These are phyloP conservation scores for Ormyrus nitidulus DNA, from an alignment of 2,888 invertebrate species.

Conservation along the genomic window DNA sequence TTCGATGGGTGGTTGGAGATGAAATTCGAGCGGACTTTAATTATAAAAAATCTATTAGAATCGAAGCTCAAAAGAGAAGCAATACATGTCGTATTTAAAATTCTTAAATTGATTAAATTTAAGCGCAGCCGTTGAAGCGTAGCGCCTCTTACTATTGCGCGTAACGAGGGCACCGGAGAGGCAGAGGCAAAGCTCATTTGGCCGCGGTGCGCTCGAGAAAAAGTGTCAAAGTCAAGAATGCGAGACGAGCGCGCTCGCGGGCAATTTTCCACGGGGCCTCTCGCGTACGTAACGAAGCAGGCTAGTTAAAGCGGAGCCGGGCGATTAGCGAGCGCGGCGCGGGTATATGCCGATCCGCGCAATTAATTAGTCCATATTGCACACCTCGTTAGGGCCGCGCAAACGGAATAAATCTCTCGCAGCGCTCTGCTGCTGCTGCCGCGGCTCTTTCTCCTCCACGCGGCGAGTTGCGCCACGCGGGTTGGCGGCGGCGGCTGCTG, in stretches of 20 bases:
- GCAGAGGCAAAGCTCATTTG: slow-evolving; percentile 1
- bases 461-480: slow-evolving; percentile 9
- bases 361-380: slow-evolving; percentile 63
- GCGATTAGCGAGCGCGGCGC: not conserved
- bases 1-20: too few relatives aligned
- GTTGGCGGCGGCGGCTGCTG: too few relatives aligned
- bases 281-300: not conserved
- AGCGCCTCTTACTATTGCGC: not conserved
- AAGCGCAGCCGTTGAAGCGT: not conserved
- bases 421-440: not conserved
- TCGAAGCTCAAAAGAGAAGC: too few relatives aligned
- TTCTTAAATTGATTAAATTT: too few relatives aligned
- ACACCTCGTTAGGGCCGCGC: slow-evolving; percentile 63
- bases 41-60: too few relatives aligned
- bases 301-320: not conserved
- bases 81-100: too few relatives aligned
- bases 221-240: slow-evolving; percentile 52
- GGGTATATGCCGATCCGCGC: slow-evolving; percentile 10
- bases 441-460: not conserved
- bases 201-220: not conserved
- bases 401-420: slow-evolving; percentile 14
- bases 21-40: too few relatives aligned
- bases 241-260: not conserved
- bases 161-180: not conserved
- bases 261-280: slow-evolving; percentile 16